A percentile compares a stretch with the other conserved stretches of the same genome.
These are phyloP conservation scores for Dolichomitus sp. DNA, from an alignment of 2,888 invertebrate species.

Conservation along the genomic window DNA sequence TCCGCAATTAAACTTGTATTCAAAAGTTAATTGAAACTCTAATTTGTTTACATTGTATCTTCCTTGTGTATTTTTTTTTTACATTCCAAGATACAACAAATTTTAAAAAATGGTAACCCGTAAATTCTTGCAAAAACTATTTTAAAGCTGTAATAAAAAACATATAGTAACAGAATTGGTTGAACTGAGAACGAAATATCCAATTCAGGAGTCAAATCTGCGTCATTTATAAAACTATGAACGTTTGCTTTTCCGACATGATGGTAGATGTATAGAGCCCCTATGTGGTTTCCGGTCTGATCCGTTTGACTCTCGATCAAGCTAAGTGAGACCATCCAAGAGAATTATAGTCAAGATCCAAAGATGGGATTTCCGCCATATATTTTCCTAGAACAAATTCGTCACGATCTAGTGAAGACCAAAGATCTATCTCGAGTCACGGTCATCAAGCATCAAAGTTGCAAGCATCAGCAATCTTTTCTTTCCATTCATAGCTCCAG, in stretches of 20 bases:
- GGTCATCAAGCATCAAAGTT: slow-evolving; percentile 16
- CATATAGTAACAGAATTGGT: too few relatives aligned
- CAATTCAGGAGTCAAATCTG: neutral
- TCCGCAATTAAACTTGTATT: too few relatives aligned
- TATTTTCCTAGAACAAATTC: slow-evolving; percentile 71
- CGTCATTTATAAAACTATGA: slow-evolving; percentile 10
- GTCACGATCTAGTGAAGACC: slow-evolving; percentile 74
- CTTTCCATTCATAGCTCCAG: slow-evolving; percentile 2
- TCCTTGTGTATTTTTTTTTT: too few relatives aligned
- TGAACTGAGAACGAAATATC: too few relatives aligned
- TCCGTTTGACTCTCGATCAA: slow-evolving; percentile 24
- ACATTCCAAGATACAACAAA: too few relatives aligned
- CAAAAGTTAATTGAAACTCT: too few relatives aligned
- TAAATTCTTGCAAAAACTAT: too few relatives aligned
- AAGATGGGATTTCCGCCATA: slow-evolving; percentile 33
- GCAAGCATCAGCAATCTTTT: slow-evolving; percentile 23
- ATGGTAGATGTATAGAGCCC: neutral
- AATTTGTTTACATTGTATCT: too few relatives aligned
- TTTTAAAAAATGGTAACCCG: too few relatives aligned
- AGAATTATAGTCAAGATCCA: slow-evolving; percentile 40
- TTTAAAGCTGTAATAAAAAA: too few relatives aligned
- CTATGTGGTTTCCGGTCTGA: slow-evolving; percentile 11
- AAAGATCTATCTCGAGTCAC: slow-evolving; percentile 18
- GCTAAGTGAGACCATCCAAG: slow-evolving; percentile 8
- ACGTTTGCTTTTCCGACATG: neutral